phyloP scores from a whole-genome alignment of 2,888 invertebrate species.

The Boloria euphrosyne region DNA sequence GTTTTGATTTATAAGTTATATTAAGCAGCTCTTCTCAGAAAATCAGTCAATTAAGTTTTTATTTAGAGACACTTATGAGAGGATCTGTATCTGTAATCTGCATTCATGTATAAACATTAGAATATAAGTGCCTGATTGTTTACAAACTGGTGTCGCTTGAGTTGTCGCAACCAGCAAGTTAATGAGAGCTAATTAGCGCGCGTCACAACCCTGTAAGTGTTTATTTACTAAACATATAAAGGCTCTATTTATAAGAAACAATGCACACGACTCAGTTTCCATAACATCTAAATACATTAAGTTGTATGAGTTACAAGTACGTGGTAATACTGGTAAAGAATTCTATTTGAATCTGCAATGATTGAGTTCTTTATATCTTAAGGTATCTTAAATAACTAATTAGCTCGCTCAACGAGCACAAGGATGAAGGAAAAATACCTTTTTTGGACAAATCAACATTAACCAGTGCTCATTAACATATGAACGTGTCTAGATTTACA shows the following conservation, averaged over 20 bases:
- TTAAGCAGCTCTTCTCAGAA: no score
- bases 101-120: slow-evolving; percentile 1
- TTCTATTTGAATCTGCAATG: no score
- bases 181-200: slow-evolving; percentile 13
- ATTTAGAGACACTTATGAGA: background rate
- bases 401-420: slow-evolving; percentile 15
- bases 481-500: slow-evolving; percentile 8
- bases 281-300: background rate
- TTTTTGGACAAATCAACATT: slow-evolving; percentile 11
- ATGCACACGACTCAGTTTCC: background rate
- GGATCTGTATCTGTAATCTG: background rate
- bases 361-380: slow-evolving; percentile 1
- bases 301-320: background rate
- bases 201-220: background rate
- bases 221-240: slow-evolving; percentile 1
- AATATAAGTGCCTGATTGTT: slow-evolving; percentile 12
- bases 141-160: slow-evolving; percentile 5
- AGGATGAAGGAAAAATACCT: slow-evolving; percentile 13
- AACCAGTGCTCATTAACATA: background rate
- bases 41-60: background rate
- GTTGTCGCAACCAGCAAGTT: slow-evolving; percentile 9
- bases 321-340: background rate
- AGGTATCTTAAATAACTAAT: slow-evolving; percentile 3
- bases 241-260: background rate
- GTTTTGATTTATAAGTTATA: no score